Evolutionary conservation across 2,797 vertebrate genomes (phyloP), one percentile per base, ranked within the genome.

Genomic region (Hydrocynus forskahlii): DNA sequence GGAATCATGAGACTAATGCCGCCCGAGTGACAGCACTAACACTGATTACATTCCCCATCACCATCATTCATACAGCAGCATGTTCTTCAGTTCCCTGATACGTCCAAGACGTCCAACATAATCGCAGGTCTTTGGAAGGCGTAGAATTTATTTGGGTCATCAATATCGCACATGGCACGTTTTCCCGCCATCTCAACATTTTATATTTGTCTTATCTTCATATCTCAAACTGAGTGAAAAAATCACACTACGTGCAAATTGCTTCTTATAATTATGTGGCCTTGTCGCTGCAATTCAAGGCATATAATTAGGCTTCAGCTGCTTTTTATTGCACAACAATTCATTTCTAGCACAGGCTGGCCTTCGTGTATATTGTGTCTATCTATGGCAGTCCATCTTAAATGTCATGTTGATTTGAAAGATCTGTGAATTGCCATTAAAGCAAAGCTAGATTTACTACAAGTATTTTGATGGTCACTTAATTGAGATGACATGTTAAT

Each of bases 1-100:
- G 59, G 19, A 72, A 67, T 81, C 66, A 86, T 88, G 13, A 75
- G 54, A 74, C 82, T 85, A 85, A 84, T 50, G 70, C 77, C 77
- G 85, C 83, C 81, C 55, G 88, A 87, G 88, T 83, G 75, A 84
- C 86, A 86, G 75, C 78, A 66, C 74, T 81, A 80, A 78, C 74
- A 63, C 62, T 82, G 87, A 90, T 89, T 84, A 77, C 40, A 52
- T 85, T 52, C 29, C 13, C 23, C 23, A 88, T 84, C 74, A 55
- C 55, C 70, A 67, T 77, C 38, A 59, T 48, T 78, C 10, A 48
- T 19, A 6, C 16, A 10, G 45, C 23, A 13, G 40, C 48, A 29
- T 7, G 68, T 25, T 12, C 16, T 19, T 71, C 19, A 52, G 52
- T 50, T 60, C 23, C 21, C 52, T 14, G 35, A 66, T 68, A 40